Base-by-base conservation (phyloP, 2,888 invertebrate species). In the Eupithecia subfuscata region DNA sequence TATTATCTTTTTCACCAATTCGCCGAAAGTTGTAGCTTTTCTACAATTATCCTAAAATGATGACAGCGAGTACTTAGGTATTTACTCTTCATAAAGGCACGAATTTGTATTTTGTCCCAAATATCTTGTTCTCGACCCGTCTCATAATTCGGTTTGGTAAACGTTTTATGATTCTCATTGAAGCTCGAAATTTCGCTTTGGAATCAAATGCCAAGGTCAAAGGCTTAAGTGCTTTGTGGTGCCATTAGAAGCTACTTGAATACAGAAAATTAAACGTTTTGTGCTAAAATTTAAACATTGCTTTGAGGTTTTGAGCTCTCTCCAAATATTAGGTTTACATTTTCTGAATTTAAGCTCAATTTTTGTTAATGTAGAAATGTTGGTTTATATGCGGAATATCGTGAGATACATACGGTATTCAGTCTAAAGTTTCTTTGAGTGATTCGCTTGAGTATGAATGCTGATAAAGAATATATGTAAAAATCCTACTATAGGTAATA, bases 121-220 rank as follows among this genome's bases (percentile, higher is more conserved):
- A 40, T 67, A 67, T 68, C 1, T 40, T 6, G 40, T 40, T 40
- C 67, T 67, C 25, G 64, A 64, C 34, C 2, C 18, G 16, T 34
- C 34, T 64, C 34, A 18, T 18, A 34, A 64, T 64, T 64, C 34
- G 22, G 43, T 68, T 64, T 64, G 22, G 43, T 68, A 22, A 68
- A 43, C 68, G 34, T 14, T 40, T 43, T 64, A 63, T 64, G 40
- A 75, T 75, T 63, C 30, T 16, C 71, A 48, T 16, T 56, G 48
- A 60, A 69, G 68, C 71, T 71, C 69, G 52, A 52, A 70, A 37
- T 75, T 74, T 70, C 48, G 71, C 45, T 71, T 67, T 67, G 37
- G 9, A 71, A 69, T 18, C 34, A 75, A 73, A 75, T 73, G 75
- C 37, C 75, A 75, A 75, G 75, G 75, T n/a, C 70, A 70, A 73